These are phyloP conservation scores for Rutpela maculata DNA, from an alignment of 2,888 invertebrate genomes.

Conservation along the genomic window DNA sequence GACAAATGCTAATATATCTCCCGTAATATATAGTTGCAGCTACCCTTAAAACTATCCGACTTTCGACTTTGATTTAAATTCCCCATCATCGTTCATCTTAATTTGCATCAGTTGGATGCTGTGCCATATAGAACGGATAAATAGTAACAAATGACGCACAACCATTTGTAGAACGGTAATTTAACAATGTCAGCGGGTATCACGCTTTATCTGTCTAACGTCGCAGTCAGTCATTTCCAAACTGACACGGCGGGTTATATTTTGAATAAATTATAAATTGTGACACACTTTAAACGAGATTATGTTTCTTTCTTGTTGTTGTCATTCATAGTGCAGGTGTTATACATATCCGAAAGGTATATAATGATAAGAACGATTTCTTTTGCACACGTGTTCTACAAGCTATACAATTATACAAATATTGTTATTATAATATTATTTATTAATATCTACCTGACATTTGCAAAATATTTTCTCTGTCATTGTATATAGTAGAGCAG, in stretches of 20 bases:
- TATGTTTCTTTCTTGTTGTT: neutral
- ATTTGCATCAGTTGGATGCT: conserved; percentile 8
- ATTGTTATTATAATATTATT: no score
- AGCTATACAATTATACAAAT: no score
- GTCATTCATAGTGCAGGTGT: no score
- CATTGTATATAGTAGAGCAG: no score
- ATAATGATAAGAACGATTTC: no score
- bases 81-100: conserved; percentile 22
- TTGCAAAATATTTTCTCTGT: no score
- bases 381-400: no score
- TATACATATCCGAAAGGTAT: no score
- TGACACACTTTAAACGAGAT: neutral
- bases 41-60: conserved; percentile 12
- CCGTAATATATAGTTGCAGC: conserved; percentile 4
- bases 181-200: conserved; percentile 21
- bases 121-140: conserved; percentile 13
- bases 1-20: conserved; percentile 3
- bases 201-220: conserved; percentile 7
- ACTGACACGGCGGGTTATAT: neutral
- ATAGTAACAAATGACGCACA: conserved; percentile 18
- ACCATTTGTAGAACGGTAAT: conserved; percentile 19
- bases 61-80: conserved; percentile 25
- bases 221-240: conserved; percentile 1
- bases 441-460: no score
- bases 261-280: neutral